Evolutionary conservation across 2,113 vertebrate genomes (phyloP), one percentile per base, ranked within the genome.

Genomic region (Melanotaenia duboulayi): DNA sequence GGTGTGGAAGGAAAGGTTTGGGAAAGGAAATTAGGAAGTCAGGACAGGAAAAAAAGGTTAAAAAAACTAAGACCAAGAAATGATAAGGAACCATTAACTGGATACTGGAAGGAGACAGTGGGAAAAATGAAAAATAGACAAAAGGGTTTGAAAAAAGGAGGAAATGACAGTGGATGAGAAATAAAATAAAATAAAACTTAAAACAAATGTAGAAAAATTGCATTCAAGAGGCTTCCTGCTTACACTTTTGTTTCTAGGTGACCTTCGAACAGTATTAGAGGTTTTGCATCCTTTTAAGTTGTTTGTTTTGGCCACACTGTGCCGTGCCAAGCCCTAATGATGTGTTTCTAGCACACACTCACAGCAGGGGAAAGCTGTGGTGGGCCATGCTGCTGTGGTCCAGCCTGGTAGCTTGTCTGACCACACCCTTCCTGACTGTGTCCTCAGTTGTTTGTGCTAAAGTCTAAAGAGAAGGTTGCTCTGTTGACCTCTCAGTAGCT

Each of bases 21-120:
- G 40, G 20, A 23, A 16, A 24, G 7, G 13, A 4, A 9, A 46
- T 19, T 3, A 62, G 12, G n/a, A 13, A 0, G 40, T 23, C 17
- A 32, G 17, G 16, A 51, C 25, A 20, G 16, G 56, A 28, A 12
- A 60, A 42, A 13, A 35, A 17, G 60, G 24, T 2, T 7, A 4
- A n/a, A 60, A 17, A 11, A 16, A 19, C n/a, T 0, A n/a, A 35
- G 20, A 12, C 4, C 5, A 4, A 23, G 5, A 24, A 13, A 25
- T 51, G 19, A 46, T 23, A 23, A 37, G 0, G 23, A 66, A 20
- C 10, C 10, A 61, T 51, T 19, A n/a, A 25, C 37, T 44, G 67
- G 12, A 40, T 28, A 28, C 28, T 4, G 28, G 28, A n/a, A n/a
- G n/a, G n/a, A n/a, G n/a, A 28, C 28, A 28, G 3, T 28, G 28